Evolutionary conservation across 2,888 invertebrate species (phyloP).

Genomic region (Rapana venosa): DNA sequence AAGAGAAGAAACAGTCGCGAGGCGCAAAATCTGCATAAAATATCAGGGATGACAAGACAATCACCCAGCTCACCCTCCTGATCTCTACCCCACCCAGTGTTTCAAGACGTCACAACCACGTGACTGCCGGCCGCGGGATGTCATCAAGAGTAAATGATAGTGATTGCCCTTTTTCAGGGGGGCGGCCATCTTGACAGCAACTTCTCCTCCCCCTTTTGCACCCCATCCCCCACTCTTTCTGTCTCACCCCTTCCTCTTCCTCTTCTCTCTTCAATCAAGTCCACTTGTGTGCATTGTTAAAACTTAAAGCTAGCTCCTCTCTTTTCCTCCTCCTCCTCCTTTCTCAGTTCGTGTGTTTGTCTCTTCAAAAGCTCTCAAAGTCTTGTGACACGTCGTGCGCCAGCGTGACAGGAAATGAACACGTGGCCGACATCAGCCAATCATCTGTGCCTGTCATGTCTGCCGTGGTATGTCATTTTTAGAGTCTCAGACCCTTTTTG

Average conservation of each 20-base stretch:
- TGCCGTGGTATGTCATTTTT: background rate
- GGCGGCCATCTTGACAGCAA: background rate
- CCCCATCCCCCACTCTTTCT: background rate
- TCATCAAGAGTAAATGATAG: conserved; percentile 19
- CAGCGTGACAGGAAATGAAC: conserved; percentile 34
- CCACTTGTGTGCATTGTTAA: background rate
- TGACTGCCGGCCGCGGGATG: background rate
- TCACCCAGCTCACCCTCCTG: background rate
- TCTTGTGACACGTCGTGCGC: conserved; percentile 22
- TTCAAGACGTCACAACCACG: conserved; percentile 23
- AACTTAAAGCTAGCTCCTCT: background rate
- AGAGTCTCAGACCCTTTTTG: background rate
- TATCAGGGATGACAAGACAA: conserved; percentile 22
- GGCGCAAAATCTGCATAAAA: conserved; percentile 12
- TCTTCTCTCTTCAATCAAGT: background rate
- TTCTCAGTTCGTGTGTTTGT: background rate
- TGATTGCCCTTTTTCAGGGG: background rate
- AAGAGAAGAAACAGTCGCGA: background rate
- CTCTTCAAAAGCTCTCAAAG: background rate
- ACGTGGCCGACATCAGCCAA: conserved; percentile 31
- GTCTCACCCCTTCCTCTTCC: background rate
- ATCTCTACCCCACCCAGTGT: background rate
- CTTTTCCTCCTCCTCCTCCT: background rate
- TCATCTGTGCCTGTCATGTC: conserved; percentile 24
- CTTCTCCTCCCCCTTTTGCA: background rate